These are phyloP conservation scores for Pomacea canaliculata DNA, from an alignment of 2,888 invertebrate genomes.

Conservation along the genomic window DNA sequence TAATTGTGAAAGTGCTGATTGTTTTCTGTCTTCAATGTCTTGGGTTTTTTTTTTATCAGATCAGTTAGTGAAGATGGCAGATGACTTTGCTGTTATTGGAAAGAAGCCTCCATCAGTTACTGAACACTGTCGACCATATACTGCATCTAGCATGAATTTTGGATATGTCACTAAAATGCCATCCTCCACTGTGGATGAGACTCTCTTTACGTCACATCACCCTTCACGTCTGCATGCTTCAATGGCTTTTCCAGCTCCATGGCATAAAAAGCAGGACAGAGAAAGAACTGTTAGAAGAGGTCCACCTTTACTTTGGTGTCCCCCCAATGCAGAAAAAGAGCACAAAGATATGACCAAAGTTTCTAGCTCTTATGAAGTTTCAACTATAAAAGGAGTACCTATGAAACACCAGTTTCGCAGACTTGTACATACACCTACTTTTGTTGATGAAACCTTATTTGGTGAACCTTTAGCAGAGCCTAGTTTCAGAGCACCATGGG, in stretches of 20 bases:
- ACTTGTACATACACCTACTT: constrained; percentile 54
- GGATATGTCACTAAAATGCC: constrained; percentile 49
- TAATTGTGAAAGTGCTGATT: no score
- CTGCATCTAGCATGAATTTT: constrained; percentile 30
- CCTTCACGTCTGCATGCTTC: constrained; percentile 33
- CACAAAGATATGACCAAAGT: not conserved
- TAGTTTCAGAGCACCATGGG: constrained; percentile 63
- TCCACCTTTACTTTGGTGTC: constrained; percentile 52
- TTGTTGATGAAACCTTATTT: constrained; percentile 61
- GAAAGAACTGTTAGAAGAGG: constrained; percentile 21
- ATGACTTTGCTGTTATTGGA: constrained; percentile 41
- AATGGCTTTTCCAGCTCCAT: constrained; percentile 6
- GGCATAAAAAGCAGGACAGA: constrained; percentile 5
- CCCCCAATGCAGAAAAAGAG: constrained; percentile 21
- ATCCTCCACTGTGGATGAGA: constrained; percentile 53
- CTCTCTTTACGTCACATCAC: constrained; percentile 43
- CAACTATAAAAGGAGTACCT: constrained; percentile 18
- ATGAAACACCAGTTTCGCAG: constrained; percentile 42
- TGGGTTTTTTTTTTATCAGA: no score
- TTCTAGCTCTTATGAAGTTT: not conserved
- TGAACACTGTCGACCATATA: constrained; percentile 16
- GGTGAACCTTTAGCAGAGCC: constrained; percentile 52
- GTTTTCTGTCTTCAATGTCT: no score
- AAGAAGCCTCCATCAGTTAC: constrained; percentile 40
- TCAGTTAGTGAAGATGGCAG: constrained; percentile 25